phyloP scores from a whole-genome alignment of 2,113 vertebrate genomes.

The Mesitornis unicolor region DNA sequence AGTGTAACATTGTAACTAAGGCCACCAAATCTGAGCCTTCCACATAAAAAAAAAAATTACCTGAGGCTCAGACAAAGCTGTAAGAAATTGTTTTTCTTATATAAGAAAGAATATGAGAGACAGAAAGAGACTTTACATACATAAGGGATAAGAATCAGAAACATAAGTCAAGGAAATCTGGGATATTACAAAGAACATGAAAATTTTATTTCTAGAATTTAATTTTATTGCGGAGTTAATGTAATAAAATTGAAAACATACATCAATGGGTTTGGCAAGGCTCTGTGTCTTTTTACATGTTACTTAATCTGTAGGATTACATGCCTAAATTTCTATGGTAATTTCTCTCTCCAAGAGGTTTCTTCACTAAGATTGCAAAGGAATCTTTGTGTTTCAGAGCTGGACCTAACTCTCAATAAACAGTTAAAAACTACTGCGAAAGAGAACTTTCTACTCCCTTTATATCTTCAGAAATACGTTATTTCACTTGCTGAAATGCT shows the following conservation, averaged over 20 bases:
- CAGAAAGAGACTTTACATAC: not conserved
- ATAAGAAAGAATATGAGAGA: not conserved
- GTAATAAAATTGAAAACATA: not conserved
- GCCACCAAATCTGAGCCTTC: not conserved
- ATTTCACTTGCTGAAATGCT: not conserved
- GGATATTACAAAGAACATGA: not conserved
- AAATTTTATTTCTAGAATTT: not conserved
- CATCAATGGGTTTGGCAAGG: not conserved
- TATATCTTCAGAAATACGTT: not conserved
- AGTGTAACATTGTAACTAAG: not conserved
- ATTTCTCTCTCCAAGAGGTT: not conserved
- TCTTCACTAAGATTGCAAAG: not conserved
- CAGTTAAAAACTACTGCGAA: not conserved
- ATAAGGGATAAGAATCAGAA: not conserved
- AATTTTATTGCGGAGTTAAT: not conserved
- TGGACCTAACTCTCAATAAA: not conserved
- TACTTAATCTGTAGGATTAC: not conserved
- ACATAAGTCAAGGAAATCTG: not conserved
- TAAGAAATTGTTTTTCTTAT: not conserved
- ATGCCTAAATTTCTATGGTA: not conserved
- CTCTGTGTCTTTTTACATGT: accelerated
- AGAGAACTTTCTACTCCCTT: not conserved
- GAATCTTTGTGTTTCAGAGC: not conserved
- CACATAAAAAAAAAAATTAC: not conserved
- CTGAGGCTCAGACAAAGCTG: not conserved